Percentiles rank a stretch among this genome's conserved stretches.
These are phyloP conservation scores for Anticlea derivata DNA, from an alignment of 2,888 invertebrate genomes.

Conservation along the genomic window DNA sequence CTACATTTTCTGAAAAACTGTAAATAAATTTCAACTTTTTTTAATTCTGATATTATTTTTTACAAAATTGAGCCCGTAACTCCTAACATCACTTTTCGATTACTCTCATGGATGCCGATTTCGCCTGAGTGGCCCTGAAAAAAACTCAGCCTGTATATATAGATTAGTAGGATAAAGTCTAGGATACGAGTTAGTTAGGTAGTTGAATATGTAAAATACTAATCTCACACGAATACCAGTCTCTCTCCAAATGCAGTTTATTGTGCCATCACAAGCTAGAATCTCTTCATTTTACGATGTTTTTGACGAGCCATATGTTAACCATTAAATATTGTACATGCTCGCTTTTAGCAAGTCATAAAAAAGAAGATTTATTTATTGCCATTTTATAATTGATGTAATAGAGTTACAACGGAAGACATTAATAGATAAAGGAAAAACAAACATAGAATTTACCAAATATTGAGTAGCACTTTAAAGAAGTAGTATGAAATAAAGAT, in stretches of 20 bases:
- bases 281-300: constrained; percentile 21
- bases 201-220: constrained; percentile 3
- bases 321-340: constrained; percentile 13
- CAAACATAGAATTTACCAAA: neutral
- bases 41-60: no score
- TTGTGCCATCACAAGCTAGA: constrained; percentile 1
- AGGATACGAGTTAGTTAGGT: no score
- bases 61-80: no score
- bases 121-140: no score
- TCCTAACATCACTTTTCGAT: no score
- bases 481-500: neutral
- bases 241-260: constrained; percentile 2
- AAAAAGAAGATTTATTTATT: constrained; percentile 35
- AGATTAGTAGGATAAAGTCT: no score
- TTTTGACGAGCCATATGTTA: constrained; percentile 15
- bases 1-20: no score
- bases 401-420: neutral
- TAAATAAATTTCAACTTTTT: no score
- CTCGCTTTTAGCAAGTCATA: constrained; percentile 27
- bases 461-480: neutral
- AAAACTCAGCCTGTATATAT: no score
- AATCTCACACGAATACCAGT: neutral
- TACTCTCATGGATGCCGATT: no score
- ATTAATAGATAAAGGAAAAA: neutral
- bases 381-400: constrained; percentile 16